Percentiles rank a stretch among this genome's conserved stretches.
These are phyloP conservation scores for Lasioglossum malachurum DNA, from an alignment of 2,888 invertebrate species.

Conservation along the genomic window DNA sequence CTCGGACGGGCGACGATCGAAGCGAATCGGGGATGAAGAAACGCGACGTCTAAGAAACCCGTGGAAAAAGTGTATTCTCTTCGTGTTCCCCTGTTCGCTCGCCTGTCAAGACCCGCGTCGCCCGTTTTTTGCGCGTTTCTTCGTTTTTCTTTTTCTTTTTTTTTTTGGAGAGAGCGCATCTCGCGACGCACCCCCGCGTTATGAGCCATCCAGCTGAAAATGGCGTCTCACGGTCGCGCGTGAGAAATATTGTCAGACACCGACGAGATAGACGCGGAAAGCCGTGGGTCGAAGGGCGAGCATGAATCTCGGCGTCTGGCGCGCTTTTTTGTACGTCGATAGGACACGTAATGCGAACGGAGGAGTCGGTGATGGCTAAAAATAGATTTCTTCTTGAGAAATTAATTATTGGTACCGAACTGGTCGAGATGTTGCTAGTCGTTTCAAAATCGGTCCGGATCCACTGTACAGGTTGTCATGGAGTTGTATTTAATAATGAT, in stretches of 20 bases:
- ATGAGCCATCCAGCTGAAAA: slow-evolving; percentile 29
- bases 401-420: neutral
- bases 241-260: slow-evolving; percentile 42
- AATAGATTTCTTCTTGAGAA: neutral
- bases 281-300: slow-evolving; percentile 16
- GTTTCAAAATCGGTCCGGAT: neutral
- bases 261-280: neutral
- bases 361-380: neutral
- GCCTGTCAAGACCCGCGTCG: slow-evolving; percentile 44
- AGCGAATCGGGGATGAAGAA: slow-evolving; percentile 49
- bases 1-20: slow-evolving; percentile 44
- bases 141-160: neutral
- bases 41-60: slow-evolving; percentile 43
- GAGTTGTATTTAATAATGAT: neutral
- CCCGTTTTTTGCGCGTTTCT: slow-evolving; percentile 25
- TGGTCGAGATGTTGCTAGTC: neutral
- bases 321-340: neutral
- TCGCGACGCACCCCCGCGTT: slow-evolving; percentile 38
- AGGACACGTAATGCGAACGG: neutral
- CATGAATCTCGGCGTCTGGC: slow-evolving; percentile 8
- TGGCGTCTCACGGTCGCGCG: slow-evolving; percentile 35
- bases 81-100: slow-evolving; percentile 38
- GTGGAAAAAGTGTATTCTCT: slow-evolving; percentile 48
- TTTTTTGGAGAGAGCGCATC: slow-evolving; percentile 25
- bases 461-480: too few relatives aligned